A percentile compares a stretch with the other conserved stretches of the same genome.
phyloP scores from a whole-genome alignment of 1,140 invertebrate species.

The Drosophila setifemur region DNA sequence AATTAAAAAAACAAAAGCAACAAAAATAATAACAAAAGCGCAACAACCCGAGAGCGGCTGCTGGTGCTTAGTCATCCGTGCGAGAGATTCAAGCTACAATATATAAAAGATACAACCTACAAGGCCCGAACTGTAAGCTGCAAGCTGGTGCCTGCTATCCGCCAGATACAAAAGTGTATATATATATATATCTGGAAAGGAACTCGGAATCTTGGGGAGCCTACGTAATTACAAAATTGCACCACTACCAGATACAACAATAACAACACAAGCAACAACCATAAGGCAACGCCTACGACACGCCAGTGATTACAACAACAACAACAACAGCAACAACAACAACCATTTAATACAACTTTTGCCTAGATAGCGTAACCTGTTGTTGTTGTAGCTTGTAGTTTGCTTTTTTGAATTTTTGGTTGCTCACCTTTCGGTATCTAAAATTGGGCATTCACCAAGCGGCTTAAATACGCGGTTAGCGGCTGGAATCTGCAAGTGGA shows the following conservation, averaged over 20 bases:
- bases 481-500: conserved; percentile 25
- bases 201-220: conserved; percentile 12
- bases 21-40: conserved; percentile 32
- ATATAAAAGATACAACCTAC: not conserved
- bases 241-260: conserved; percentile 5
- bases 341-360: conserved; percentile 1
- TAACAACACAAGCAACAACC: conserved; percentile 19
- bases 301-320: conserved; percentile 55
- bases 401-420: conserved; percentile 26
- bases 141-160: conserved; percentile 6
- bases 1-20: conserved; percentile 16
- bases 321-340: conserved; percentile 6
- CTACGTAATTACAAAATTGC: conserved; percentile 50
- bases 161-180: conserved; percentile 12
- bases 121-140: conserved; percentile 3
- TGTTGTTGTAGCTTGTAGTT: conserved; percentile 25
- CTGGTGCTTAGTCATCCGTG: conserved; percentile 69
- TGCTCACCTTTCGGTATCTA: conserved; percentile 30
- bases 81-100: conserved; percentile 38
- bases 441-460: conserved; percentile 41
- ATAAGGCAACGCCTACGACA: conserved; percentile 59
- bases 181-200: conserved; percentile 16
- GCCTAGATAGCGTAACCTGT: conserved; percentile 40
- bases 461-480: conserved; percentile 35
- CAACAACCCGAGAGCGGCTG: conserved; percentile 37